phyloP scores from a whole-genome alignment of 2,797 vertebrate species.

The Hipposideros larvatus region DNA sequence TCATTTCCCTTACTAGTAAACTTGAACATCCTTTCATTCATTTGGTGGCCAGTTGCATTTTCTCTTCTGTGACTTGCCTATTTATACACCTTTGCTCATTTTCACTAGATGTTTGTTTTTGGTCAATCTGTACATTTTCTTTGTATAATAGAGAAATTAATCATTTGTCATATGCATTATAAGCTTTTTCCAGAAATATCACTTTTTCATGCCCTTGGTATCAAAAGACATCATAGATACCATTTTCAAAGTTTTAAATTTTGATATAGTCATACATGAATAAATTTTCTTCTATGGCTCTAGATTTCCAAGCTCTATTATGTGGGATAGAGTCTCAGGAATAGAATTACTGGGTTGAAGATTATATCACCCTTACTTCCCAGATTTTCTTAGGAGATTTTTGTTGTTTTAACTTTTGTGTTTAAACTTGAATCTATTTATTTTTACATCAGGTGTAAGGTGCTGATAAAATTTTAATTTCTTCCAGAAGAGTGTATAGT shows the following conservation, averaged over 20 bases:
- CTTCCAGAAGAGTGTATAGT: not conserved
- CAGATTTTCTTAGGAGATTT: not conserved
- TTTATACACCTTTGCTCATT: not conserved
- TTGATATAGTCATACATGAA: not conserved
- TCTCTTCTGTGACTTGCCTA: not conserved
- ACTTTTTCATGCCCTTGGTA: not conserved
- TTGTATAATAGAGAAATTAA: not conserved
- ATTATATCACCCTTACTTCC: not conserved
- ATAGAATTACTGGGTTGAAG: not conserved
- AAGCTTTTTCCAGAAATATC: not conserved
- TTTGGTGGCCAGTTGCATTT: not conserved
- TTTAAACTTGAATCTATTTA: not conserved
- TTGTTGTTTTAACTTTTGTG: constrained; percentile 4
- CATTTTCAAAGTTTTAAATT: constrained; percentile 26
- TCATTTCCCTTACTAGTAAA: constrained; percentile 15
- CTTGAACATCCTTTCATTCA: not conserved
- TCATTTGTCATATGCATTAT: not conserved
- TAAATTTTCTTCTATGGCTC: not conserved
- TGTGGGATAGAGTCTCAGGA: not conserved
- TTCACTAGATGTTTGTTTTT: not conserved
- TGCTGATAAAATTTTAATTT: constrained; percentile 12
- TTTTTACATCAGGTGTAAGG: not conserved
- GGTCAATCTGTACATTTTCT: not conserved
- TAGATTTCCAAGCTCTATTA: not conserved
- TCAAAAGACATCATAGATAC: not conserved